Base-by-base conservation (phyloP, 1,140 invertebrate species). In the Trichonephila clavata region DNA sequence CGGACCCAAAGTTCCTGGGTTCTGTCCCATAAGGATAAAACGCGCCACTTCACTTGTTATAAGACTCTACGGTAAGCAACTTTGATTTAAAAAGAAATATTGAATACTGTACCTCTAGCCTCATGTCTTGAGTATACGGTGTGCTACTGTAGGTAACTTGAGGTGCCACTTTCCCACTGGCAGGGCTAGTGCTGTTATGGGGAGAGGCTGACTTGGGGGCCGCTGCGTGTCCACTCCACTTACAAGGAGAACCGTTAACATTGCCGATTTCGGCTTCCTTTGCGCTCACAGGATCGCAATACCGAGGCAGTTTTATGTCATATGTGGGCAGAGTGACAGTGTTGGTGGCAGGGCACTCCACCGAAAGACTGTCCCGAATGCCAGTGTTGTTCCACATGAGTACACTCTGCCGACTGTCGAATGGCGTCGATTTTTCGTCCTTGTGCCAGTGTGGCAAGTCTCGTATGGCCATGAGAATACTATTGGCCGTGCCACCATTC, bases 331-430 rank as follows among this genome's bases (percentile, higher is more conserved):
- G n/a, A 71, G 59, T 27, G 39, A 71, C 43, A 20, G 27, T 50
- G 39, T 20, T 92, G 1, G 90, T 92, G n/a, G 81, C 43, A 3
- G 81, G 90, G 21, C 92, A 93, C 24, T 88, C 86, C 10, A 88
- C 59, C 21, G 88, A 84, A 21, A 90, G 57, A n/a, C 18, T 71
- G 24, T 84, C 87, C 32, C 57, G 65, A 20, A 59, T 27, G 1
- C 61, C 50, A 32, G 95, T 93, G 13, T 95, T 95, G 60, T 95
- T 95, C 95, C 95, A 96, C 95, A 95, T 95, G 27, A 96, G 95
- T 1, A 96, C 95, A 27, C 95, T 96, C 87, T 95, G 95, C 24
- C 95, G 94, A 39, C 94, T 94, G 68, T 95, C 94, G 50, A 59
- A 86, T 7, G 71, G 77, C 1, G 92, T n/a, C 18, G 50, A n/a